Evolutionary conservation across 1,140 invertebrate genomes (phyloP), one percentile per base, ranked within the genome.

Genomic region (Zaprionus ornatus): DNA sequence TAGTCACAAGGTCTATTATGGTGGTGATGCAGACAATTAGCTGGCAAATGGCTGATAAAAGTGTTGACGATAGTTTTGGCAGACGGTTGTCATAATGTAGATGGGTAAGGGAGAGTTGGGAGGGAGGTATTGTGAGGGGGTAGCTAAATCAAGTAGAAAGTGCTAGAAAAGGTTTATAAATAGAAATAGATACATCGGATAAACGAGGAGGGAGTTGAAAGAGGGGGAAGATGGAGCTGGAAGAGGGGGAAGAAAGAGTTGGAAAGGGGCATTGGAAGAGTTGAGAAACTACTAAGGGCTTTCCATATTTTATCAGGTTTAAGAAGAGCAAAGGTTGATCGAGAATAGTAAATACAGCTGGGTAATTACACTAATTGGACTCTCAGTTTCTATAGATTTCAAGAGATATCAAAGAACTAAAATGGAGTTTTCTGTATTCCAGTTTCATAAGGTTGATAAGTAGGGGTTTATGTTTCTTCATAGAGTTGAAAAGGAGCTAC

Each of bases 231-330:
- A 15, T 3, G 35, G 35, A n/a, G 5, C 1, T n/a, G 2, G 37
- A 40, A n/a, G 15, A 40, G 15, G 9, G 0, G 29, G 35, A 3
- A 29, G 7, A 7, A 7, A 12, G 13, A 2, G 27, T 7, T 32
- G 3, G 4, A 12, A 0, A 13, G 13, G 12, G 35, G 0, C 0
- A n/a, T 2, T n/a, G 15, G 37, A 2, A n/a, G 5, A n/a, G 5
- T n/a, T n/a, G 1, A 40, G 37, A 2, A 40, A 7, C 5, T n/a
- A 2, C 15, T 2, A n/a, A 15, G 5, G 37, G 37, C 2, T 40
- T 29, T 3, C 9, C 0, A 10, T 9, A 29, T 3, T 10, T 29
- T 2, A 29, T 0, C 1, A 29, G 6, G 27, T 27, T 27, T 7
- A 6, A 5, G 27, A 7, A 27, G 6, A 27, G 27, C 1, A 1